Evolutionary conservation across 1,140 invertebrate genomes (phyloP).

Genomic region (Maniola jurtina): DNA sequence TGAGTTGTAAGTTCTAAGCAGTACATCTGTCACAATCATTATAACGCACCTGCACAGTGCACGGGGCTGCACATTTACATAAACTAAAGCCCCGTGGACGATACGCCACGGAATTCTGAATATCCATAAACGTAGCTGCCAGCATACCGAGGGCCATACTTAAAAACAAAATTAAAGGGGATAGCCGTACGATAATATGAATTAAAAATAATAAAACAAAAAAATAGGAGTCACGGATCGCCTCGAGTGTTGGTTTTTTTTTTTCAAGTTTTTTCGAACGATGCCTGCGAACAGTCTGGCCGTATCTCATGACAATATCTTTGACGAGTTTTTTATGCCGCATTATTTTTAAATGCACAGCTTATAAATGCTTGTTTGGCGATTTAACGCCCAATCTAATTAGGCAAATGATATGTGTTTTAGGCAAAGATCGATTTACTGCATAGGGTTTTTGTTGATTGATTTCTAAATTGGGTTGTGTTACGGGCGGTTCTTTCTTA

Average conservation of each 20-base stretch:
- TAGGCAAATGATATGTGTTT: slow-evolving; percentile 78
- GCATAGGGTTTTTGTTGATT: slow-evolving; percentile 55
- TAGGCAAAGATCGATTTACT: slow-evolving; percentile 46
- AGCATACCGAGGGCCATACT: slow-evolving; percentile 75
- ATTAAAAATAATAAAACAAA: slow-evolving; percentile 79
- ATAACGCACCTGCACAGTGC: slow-evolving; percentile 63
- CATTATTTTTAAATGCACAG: slow-evolving; percentile 77
- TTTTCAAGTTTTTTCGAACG: slow-evolving; percentile 55
- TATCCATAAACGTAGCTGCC: slow-evolving; percentile 75
- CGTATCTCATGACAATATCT: slow-evolving; percentile 77
- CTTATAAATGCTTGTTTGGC: slow-evolving; percentile 77
- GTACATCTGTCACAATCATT: slow-evolving; percentile 67
- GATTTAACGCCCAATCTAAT: slow-evolving; percentile 79
- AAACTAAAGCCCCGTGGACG: slow-evolving; percentile 64
- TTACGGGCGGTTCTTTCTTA: slow-evolving; percentile 6
- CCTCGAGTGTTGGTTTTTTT: slow-evolving; percentile 68
- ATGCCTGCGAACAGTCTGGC: slow-evolving; percentile 66
- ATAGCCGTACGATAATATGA: slow-evolving; percentile 78
- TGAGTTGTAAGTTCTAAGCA: neutral
- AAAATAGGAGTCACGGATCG: slow-evolving; percentile 77
- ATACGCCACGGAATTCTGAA: slow-evolving; percentile 72
- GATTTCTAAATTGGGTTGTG: slow-evolving; percentile 44
- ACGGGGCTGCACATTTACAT: slow-evolving; percentile 60
- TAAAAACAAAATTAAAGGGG: slow-evolving; percentile 79
- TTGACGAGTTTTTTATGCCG: slow-evolving; percentile 76